These are phyloP conservation scores for Drosophila pectinifera DNA, from an alignment of 1,140 invertebrate genomes.

Conservation along the genomic window DNA sequence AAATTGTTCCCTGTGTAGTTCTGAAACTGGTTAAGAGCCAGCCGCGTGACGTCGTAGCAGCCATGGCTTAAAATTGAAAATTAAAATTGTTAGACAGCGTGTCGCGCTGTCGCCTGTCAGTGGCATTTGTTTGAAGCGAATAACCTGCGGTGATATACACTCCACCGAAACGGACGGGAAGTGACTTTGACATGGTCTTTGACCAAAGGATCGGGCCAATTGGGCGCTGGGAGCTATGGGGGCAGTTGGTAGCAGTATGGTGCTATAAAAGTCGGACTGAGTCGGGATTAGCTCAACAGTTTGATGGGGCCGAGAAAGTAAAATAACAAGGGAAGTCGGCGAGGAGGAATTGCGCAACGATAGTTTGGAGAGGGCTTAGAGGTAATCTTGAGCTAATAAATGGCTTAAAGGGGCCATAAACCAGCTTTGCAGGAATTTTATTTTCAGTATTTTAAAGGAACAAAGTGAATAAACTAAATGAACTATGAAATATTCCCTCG, in stretches of 20 bases:
- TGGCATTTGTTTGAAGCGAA: conserved; percentile 65
- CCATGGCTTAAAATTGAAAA: conserved; percentile 74
- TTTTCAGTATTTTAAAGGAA: neutral
- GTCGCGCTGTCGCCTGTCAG: conserved; percentile 78
- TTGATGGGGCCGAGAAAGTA: conserved; percentile 28
- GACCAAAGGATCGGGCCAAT: conserved; percentile 16
- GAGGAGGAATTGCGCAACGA: conserved; percentile 18
- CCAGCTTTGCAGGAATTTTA: neutral
- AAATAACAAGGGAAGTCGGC: conserved; percentile 22
- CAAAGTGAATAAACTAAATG: too few species aligned
- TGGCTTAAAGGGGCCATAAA: conserved; percentile 3
- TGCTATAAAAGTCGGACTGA: conserved; percentile 37
- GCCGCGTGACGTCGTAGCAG: conserved; percentile 55
- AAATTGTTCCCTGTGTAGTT: conserved; percentile 7
- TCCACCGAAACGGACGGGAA: conserved; percentile 26
- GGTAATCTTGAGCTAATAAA: conserved; percentile 21
- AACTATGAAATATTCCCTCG: too few species aligned
- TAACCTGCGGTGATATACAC: conserved; percentile 64
- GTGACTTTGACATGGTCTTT: conserved; percentile 40
- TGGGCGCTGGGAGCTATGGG: neutral
- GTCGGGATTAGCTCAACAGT: conserved; percentile 40
- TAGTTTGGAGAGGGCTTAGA: neutral
- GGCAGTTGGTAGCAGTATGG: neutral
- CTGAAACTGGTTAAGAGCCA: conserved; percentile 51
- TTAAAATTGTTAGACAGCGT: conserved; percentile 82